Evolutionary conservation across 2,888 invertebrate genomes (phyloP).

Genomic region (Eristalis intricaria): DNA sequence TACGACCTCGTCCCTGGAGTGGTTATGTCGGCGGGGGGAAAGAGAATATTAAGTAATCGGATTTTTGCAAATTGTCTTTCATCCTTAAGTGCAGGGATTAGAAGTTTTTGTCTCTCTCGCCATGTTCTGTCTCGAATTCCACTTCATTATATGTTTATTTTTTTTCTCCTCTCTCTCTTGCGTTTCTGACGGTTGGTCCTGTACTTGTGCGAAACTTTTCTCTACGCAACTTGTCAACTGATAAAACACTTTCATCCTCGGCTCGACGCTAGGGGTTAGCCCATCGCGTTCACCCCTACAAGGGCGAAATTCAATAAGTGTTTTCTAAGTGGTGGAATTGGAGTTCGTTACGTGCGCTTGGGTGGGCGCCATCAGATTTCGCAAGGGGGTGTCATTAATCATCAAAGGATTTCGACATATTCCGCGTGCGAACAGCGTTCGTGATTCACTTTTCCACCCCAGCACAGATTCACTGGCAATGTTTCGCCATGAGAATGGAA

Average conservation of each 20-base stretch:
- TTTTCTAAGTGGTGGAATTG: background rate
- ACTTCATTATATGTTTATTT: background rate
- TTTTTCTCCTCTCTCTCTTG: no score
- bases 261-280: conserved; percentile 11
- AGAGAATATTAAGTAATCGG: conserved; percentile 57
- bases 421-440: conserved; percentile 8
- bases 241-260: conserved; percentile 48
- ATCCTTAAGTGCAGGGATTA: conserved; percentile 61
- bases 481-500: conserved; percentile 35
- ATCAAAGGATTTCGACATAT: conserved; percentile 33
- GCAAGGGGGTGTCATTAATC: conserved; percentile 43
- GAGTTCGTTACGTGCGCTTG: background rate
- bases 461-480: background rate
- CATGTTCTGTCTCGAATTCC: background rate
- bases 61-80: conserved; percentile 56
- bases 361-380: background rate
- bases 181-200: background rate
- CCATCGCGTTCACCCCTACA: background rate
- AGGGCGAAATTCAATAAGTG: conserved; percentile 43
- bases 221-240: conserved; percentile 50
- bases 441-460: conserved; percentile 24
- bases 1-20: background rate
- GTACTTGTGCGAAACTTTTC: background rate
- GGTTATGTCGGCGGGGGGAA: background rate
- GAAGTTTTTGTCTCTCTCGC: conserved; percentile 43